These are phyloP conservation scores for Clistopyga incitator DNA, from an alignment of 2,888 invertebrate species.

Conservation along the genomic window DNA sequence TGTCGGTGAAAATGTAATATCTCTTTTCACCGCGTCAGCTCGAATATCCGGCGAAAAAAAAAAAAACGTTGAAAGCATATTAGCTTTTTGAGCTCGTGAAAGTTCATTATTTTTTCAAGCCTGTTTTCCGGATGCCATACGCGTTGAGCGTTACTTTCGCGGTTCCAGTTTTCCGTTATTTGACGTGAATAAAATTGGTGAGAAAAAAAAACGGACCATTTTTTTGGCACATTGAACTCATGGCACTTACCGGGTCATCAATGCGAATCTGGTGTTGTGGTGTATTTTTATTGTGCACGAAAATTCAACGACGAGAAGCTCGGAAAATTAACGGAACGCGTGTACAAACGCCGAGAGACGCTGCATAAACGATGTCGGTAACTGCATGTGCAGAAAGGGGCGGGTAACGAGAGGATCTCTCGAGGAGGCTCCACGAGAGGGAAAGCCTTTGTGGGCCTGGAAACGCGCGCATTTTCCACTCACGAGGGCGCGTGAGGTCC, in stretches of 20 bases:
- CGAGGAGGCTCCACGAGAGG: slow-evolving; percentile 43
- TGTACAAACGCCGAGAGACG: neutral
- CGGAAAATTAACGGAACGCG: slow-evolving; percentile 38
- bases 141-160: too few relatives aligned
- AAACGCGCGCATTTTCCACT: slow-evolving; percentile 64
- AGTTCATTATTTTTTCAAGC: too few relatives aligned
- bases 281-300: neutral
- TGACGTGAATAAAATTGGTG: neutral
- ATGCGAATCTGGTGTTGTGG: neutral
- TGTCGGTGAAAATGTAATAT: too few relatives aligned
- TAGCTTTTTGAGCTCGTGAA: too few relatives aligned
- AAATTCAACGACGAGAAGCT: neutral
- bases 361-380: slow-evolving; percentile 33
- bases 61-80: too few relatives aligned
- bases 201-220: neutral
- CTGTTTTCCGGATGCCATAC: too few relatives aligned
- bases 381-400: slow-evolving; percentile 27
- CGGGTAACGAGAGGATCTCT: slow-evolving; percentile 40
- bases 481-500: slow-evolving; percentile 59
- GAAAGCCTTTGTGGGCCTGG: slow-evolving; percentile 56
- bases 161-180: too few relatives aligned
- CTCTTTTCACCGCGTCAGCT: too few relatives aligned
- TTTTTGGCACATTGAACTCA: neutral
- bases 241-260: too few relatives aligned
- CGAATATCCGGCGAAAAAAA: too few relatives aligned